A percentile compares a stretch with the other conserved stretches of the same genome.
These are phyloP conservation scores for Rattus norvegicus DNA, from an alignment of 2,113 vertebrate genomes.

Conservation along the genomic window GRCr8 NC_086029.1:56768501-56769000, in stretches of 20 bases:
- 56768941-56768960: constrained; percentile 40
- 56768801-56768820: neutral
- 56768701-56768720: neutral
- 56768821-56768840: neutral
- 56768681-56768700: neutral
- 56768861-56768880: constrained; percentile 1
- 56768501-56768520: neutral
- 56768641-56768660: neutral
- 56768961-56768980: neutral
- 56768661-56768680: neutral
- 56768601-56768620: neutral
- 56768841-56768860: neutral
- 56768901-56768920: constrained; percentile 43
- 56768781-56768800: constrained; percentile 49
- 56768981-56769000: neutral
- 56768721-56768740: neutral
- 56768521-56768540: too few relatives aligned
- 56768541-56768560: neutral
- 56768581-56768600: neutral
- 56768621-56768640: neutral
- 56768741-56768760: neutral
- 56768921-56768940: constrained; percentile 10
- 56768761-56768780: neutral
- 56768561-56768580: neutral
- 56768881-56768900: constrained; percentile 28